Evolutionary conservation across 1,140 invertebrate genomes (phyloP), one percentile per base, ranked within the genome.

Genomic region (Megalonaias nervosa): DNA sequence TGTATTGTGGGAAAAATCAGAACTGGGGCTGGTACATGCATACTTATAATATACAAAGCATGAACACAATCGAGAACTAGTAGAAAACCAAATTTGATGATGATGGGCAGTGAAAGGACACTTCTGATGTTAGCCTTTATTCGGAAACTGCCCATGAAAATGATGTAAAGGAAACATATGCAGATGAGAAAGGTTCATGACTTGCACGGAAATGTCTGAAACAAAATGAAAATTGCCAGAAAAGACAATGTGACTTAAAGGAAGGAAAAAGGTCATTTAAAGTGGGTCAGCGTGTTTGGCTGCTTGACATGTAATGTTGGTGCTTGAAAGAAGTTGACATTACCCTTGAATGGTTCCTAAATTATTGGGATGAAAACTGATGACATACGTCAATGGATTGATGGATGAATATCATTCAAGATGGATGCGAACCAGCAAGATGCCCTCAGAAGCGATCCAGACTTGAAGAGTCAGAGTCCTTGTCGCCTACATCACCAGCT

Each of bases 1-100:
- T 84, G 82, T 92, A 74, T 23, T 74, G 67, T 23, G 57, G 57
- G 15, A 59, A 71, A 3, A 68, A 76, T 13, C 74, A 82, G 55
- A 60, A 75, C n/a, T 85, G 80, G 82, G 82, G 83, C 64, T 21
- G 69, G 12, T 75, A 68, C 60, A 62, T 84, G 4, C 77, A 58
- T 84, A 1, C 71, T 77, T 59, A 67, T 74, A 48, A 74, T 71
- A 0, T 82, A 80, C 38, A 19, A 75, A 31, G 56, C 74, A 12
- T 79, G 81, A 9, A n/a, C 68, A 16, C 75, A 85, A 60, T 31
- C 75, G 2, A 71, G 31, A n/a, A 82, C 77, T 56, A 69, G 75
- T 1, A 26, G 59, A 9, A 79, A 73, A 2, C 80, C 84, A 72
- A 82, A 84, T 70, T 38, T 67, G 23, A 71, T 84, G 31, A 79